Evolutionary conservation across 1,140 invertebrate species (phyloP).

Genomic region (Drosophila malerkotliana): DNA sequence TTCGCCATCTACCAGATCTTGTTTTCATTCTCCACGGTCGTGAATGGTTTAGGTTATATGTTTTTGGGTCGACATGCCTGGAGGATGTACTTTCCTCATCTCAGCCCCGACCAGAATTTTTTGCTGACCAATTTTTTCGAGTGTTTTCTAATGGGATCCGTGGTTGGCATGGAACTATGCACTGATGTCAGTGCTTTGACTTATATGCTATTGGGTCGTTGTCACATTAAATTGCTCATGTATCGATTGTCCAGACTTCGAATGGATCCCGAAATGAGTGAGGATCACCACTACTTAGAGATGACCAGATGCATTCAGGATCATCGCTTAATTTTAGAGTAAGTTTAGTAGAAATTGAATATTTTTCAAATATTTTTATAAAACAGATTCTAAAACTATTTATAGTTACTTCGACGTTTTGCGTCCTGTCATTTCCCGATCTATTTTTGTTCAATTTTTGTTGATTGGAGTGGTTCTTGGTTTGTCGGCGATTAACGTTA

Average conservation of each 20-base stretch:
- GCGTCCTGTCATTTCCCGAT: no score
- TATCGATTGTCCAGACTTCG: slow-evolving; percentile 23
- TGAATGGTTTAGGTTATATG: slow-evolving; percentile 11
- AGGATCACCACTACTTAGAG: slow-evolving; percentile 36
- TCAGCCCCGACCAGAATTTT: slow-evolving; percentile 34
- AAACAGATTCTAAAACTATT: slow-evolving; percentile 3
- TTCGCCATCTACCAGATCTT: slow-evolving; percentile 31
- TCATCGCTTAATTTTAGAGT: slow-evolving; percentile 27
- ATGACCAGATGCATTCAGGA: slow-evolving; percentile 50
- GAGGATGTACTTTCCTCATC: slow-evolving; percentile 47
- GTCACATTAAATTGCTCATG: slow-evolving; percentile 45
- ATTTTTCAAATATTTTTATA: no score
- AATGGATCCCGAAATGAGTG: slow-evolving; percentile 5
- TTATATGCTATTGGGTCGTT: slow-evolving; percentile 33
- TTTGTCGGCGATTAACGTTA: slow-evolving; percentile 24
- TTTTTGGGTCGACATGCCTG: slow-evolving; percentile 34
- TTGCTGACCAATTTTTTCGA: slow-evolving; percentile 20
- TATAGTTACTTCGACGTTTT: no score
- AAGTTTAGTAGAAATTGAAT: no score
- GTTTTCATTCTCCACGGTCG: slow-evolving; percentile 18
- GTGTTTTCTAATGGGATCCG: slow-evolving; percentile 16
- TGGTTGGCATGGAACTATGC: slow-evolving; percentile 46
- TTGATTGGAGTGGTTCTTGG: slow-evolving; percentile 44
- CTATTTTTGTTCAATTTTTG: slow-evolving; percentile 53
- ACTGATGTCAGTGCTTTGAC: slow-evolving; percentile 51